Percentiles rank a stretch among this genome's conserved stretches.
Conservation (phyloP, 2,888 invertebrate genomes). For the Germaria angustata region DNA sequence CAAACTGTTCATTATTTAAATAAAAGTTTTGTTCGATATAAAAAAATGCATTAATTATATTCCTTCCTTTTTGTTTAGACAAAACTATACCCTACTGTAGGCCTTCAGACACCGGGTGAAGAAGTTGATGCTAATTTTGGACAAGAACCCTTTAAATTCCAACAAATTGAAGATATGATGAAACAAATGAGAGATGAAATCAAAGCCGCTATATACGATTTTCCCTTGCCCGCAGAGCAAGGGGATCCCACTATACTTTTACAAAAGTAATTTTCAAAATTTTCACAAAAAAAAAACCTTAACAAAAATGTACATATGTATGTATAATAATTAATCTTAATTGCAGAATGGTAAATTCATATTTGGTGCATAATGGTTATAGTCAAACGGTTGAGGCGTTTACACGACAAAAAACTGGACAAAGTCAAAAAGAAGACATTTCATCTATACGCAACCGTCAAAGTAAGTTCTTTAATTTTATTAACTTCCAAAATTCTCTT, state of each 20-base stretch:
- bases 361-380: slow-evolving; percentile 98
- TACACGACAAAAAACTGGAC: slow-evolving; percentile 90
- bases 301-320: too few species aligned
- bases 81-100: slow-evolving; percentile 98
- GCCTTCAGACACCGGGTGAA: slow-evolving; percentile 98
- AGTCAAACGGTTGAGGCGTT: slow-evolving; percentile 98
- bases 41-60: too few species aligned
- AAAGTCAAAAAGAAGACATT: slow-evolving; percentile 94
- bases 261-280: slow-evolving; percentile 85
- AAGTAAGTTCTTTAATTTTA: slow-evolving; percentile 83
- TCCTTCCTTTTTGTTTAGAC: slow-evolving; percentile 83
- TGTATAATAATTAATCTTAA: slow-evolving; percentile 37
- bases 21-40: too few species aligned
- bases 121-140: slow-evolving; percentile 99
- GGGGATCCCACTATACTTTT: slow-evolving; percentile 95
- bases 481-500: not conserved
- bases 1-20: too few species aligned
- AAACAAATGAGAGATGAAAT: slow-evolving; percentile 92
- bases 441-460: slow-evolving; percentile 97
- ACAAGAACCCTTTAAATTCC: slow-evolving; percentile 97
- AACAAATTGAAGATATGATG: slow-evolving; percentile 96
- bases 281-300: not conserved
- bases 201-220: slow-evolving; percentile 90
- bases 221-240: slow-evolving; percentile 91
- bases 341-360: slow-evolving; percentile 96